Conservation (phyloP, 1,140 invertebrate genomes). For the Brachionus calyciflorus region DNA sequence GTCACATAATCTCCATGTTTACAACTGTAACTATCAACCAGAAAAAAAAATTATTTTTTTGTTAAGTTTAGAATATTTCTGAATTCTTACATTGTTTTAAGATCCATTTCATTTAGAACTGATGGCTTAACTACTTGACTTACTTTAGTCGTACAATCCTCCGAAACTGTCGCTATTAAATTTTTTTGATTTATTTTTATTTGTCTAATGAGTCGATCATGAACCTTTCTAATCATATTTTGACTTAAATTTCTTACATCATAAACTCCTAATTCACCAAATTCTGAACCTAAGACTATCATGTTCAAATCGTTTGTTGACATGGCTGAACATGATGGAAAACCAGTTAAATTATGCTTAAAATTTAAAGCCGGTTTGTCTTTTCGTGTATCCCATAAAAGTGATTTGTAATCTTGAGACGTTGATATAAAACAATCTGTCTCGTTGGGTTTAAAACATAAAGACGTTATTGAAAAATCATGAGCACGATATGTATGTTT, state of each 20-base stretch:
- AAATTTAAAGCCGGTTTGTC: constrained; percentile 15
- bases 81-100: neutral
- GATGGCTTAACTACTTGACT: too few relatives aligned
- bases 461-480: neutral
- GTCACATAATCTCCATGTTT: constrained; percentile 41
- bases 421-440: neutral
- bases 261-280: constrained; percentile 14
- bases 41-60: neutral
- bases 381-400: constrained; percentile 30
- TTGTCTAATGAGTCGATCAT: constrained; percentile 35
- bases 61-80: neutral
- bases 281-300: neutral
- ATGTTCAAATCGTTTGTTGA: neutral
- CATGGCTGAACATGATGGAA: neutral
- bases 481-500: constrained; percentile 1
- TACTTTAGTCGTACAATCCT: constrained; percentile 12
- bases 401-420: neutral
- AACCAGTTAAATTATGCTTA: neutral
- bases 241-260: neutral
- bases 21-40: neutral
- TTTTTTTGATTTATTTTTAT: neutral
- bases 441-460: neutral
- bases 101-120: too few relatives aligned
- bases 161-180: neutral
- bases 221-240: neutral